These are phyloP conservation scores for Hyaena hyaena DNA, from an alignment of 2,113 vertebrate genomes.

Conservation along the genomic window DNA sequence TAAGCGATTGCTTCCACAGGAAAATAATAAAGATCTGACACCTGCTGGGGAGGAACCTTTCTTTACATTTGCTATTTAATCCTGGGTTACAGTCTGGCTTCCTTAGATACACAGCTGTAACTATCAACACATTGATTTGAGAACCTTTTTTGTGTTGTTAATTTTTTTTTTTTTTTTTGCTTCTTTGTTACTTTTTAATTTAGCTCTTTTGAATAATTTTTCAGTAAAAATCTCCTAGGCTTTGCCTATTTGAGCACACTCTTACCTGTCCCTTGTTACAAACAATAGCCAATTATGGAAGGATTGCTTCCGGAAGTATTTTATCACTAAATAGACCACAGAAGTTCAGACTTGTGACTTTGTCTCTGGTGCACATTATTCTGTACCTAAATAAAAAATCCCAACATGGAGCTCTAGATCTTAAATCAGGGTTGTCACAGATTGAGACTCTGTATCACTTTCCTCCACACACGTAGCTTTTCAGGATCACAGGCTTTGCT, in stretches of 20 bases:
- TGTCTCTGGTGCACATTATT: neutral
- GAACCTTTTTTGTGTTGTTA: neutral
- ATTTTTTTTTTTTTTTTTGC: neutral
- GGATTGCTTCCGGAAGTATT: neutral
- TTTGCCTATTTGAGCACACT: neutral
- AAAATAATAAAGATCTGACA: neutral
- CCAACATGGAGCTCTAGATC: neutral
- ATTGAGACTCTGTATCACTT: neutral
- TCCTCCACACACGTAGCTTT: neutral
- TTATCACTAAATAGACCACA: neutral
- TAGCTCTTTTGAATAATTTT: constrained; percentile 30
- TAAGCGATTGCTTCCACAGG: neutral
- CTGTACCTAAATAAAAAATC: neutral
- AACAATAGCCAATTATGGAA: neutral
- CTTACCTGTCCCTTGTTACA: neutral
- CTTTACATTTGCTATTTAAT: constrained; percentile 34
- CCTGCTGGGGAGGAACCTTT: neutral
- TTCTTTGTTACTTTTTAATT: neutral
- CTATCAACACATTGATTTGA: neutral
- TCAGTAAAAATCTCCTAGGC: neutral
- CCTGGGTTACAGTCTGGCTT: neutral
- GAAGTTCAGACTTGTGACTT: neutral
- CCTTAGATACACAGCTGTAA: neutral
- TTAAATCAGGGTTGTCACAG: neutral
- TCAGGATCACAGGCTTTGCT: neutral